phyloP scores from a whole-genome alignment of 2,797 vertebrate genomes.

The Chaetodon trifasciatus region DNA sequence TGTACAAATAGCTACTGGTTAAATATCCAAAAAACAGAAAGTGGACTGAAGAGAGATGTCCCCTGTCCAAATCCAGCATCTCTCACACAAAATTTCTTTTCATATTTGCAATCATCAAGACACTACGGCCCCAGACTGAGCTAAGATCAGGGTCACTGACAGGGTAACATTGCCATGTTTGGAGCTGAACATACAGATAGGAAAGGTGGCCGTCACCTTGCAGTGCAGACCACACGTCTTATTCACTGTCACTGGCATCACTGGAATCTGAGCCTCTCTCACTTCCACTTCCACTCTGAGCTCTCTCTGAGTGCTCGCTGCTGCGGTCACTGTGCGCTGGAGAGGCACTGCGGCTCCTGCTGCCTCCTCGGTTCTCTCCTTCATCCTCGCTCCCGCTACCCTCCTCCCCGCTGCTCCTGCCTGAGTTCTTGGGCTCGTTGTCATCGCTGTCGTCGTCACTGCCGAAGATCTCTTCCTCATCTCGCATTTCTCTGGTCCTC shows the following conservation, averaged over 20 bases:
- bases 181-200: constrained; percentile 24
- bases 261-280: constrained; percentile 90
- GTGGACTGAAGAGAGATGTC: constrained; percentile 24
- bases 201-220: not conserved
- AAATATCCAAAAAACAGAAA: constrained; percentile 67
- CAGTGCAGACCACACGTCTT: constrained; percentile 45
- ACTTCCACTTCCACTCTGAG: constrained; percentile 85
- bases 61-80: constrained; percentile 26
- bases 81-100: constrained; percentile 2
- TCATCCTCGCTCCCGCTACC: constrained; percentile 82
- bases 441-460: constrained; percentile 91
- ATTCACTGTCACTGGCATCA: constrained; percentile 91
- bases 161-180: constrained; percentile 6
- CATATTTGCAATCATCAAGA: constrained; percentile 30
- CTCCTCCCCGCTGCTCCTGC: constrained; percentile 82
- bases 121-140: constrained; percentile 24
- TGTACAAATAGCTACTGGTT: constrained; percentile 44
- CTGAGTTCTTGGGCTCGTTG: constrained; percentile 80
- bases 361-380: constrained; percentile 71
- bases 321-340: constrained; percentile 87
- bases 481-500: constrained; percentile 87
- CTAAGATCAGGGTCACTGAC: constrained; percentile 14
- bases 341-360: constrained; percentile 86
- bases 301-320: constrained; percentile 90
- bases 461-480: constrained; percentile 94